Conservation (phyloP, 1,140 invertebrate species). For the Drosophila mayri region DNA sequence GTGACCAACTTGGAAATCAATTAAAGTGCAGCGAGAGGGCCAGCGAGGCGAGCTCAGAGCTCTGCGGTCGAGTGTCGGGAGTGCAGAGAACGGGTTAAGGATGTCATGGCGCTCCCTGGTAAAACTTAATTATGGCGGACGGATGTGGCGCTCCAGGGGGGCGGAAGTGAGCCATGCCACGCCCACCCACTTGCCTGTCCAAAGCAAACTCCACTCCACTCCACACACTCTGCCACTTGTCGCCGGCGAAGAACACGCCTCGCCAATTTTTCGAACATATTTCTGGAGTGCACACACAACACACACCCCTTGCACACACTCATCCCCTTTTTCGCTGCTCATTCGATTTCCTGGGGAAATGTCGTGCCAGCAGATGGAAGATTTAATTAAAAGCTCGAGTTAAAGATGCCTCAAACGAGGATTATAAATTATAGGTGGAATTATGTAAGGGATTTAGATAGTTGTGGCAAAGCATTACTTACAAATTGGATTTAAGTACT, state of each 20-base stretch:
- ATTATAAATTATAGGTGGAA: conserved; percentile 30
- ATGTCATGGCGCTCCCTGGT: conserved; percentile 22
- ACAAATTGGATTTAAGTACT: conserved; percentile 1
- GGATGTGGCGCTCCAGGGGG: conserved; percentile 73
- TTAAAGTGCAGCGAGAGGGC: conserved; percentile 64
- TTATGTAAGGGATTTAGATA: conserved; percentile 28
- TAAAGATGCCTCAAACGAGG: conserved; percentile 29
- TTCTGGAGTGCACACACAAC: conserved; percentile 56
- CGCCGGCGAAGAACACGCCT: conserved; percentile 63
- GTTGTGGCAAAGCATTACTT: background rate
- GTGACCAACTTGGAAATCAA: conserved; percentile 78
- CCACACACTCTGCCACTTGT: conserved; percentile 48
- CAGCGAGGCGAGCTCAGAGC: conserved; percentile 8
- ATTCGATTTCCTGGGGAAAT: conserved; percentile 34
- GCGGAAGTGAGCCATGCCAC: conserved; percentile 64
- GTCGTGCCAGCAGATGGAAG: conserved; percentile 34
- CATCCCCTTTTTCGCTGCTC: background rate
- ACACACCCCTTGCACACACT: conserved; percentile 10
- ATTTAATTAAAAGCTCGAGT: conserved; percentile 53
- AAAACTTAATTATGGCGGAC: conserved; percentile 79
- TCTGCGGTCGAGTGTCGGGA: conserved; percentile 18
- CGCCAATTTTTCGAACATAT: conserved; percentile 79
- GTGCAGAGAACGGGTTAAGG: conserved; percentile 10
- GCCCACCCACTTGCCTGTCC: conserved; percentile 27
- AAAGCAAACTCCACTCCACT: conserved; percentile 2